These are phyloP conservation scores for Aphyosemion australe DNA, from an alignment of 2,113 vertebrate genomes.

Conservation along the genomic window DNA sequence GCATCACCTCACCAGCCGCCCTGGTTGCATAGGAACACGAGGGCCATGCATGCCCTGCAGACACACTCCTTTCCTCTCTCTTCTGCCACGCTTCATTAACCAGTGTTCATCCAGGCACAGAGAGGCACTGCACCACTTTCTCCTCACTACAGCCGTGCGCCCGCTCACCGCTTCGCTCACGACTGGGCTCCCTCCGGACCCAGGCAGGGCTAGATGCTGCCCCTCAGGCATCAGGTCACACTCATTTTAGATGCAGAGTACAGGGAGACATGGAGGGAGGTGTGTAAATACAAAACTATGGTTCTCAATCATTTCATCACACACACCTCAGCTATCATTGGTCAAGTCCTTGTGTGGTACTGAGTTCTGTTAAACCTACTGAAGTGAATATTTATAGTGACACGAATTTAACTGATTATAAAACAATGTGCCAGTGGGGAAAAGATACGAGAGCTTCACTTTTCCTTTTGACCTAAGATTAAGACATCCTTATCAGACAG, in stretches of 20 bases:
- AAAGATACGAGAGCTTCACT: neutral
- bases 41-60: slow-evolving; percentile 75
- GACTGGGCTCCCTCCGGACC: slow-evolving; percentile 52
- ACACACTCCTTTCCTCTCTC: slow-evolving; percentile 75
- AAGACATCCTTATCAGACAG: neutral
- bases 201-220: slow-evolving; percentile 38
- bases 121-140: slow-evolving; percentile 75
- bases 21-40: slow-evolving; percentile 76
- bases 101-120: slow-evolving; percentile 78
- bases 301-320: slow-evolving; percentile 1
- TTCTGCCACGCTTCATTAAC: slow-evolving; percentile 79
- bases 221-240: slow-evolving; percentile 70
- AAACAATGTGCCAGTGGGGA: neutral
- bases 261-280: slow-evolving; percentile 32
- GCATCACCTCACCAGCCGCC: slow-evolving; percentile 73
- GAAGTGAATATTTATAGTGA: neutral
- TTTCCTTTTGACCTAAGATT: neutral
- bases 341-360: neutral
- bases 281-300: slow-evolving; percentile 4
- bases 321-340: neutral
- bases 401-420: neutral
- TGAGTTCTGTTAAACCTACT: neutral
- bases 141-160: slow-evolving; percentile 60
- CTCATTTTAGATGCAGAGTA: slow-evolving; percentile 43
- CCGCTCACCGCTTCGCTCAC: slow-evolving; percentile 45